Evolutionary conservation across 2,797 vertebrate genomes (phyloP).

Genomic region (Erpetoichthys calabaricus): DNA sequence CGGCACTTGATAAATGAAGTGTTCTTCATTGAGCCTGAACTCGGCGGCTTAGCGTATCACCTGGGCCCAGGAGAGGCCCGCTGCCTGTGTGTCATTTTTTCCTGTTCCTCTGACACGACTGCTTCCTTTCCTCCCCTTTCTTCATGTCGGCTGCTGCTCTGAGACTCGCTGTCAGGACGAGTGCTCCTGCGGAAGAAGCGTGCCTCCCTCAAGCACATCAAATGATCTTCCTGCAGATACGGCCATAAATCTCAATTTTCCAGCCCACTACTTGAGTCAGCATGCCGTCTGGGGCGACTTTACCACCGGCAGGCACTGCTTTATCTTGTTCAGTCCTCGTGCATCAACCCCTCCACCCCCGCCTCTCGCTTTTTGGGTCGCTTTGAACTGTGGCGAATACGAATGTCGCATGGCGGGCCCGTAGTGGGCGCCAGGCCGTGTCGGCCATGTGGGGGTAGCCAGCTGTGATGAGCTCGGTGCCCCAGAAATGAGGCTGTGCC

Average conservation of each 20-base stretch:
- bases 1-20: not conserved
- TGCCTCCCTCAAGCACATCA: not conserved
- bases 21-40: not conserved
- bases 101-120: not conserved
- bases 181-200: not conserved
- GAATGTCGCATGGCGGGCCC: no score
- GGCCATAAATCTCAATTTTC: conserved; percentile 2
- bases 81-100: not conserved
- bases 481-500: no score
- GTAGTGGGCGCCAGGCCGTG: no score
- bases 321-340: not conserved
- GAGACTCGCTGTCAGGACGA: not conserved
- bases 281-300: not conserved
- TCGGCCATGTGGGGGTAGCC: no score
- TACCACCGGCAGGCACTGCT: not conserved
- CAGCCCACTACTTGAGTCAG: conserved; percentile 1
- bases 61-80: not conserved
- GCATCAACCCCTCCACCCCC: no score
- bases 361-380: no score
- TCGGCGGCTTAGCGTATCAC: not conserved
- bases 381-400: no score
- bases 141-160: not conserved
- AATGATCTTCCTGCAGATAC: conserved; percentile 1
- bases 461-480: no score
- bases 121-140: not conserved